These are phyloP conservation scores for Pycnonotus jocosus DNA, from an alignment of 2,113 vertebrate species.

Conservation along the genomic window DNA sequence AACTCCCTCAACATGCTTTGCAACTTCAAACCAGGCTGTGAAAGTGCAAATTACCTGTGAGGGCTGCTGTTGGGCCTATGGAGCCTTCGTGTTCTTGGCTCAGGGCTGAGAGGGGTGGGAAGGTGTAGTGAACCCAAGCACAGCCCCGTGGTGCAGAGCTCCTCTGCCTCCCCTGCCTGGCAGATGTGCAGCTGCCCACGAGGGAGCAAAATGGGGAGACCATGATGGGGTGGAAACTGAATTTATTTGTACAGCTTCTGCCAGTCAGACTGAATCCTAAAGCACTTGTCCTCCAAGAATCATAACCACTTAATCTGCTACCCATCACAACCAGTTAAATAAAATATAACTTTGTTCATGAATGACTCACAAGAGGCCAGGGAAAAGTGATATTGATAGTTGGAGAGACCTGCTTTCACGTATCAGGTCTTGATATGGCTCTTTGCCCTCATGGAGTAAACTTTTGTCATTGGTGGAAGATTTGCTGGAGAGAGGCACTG, in stretches of 20 bases:
- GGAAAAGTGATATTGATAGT: not conserved
- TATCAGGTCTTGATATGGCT: not conserved
- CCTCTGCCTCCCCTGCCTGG: not conserved
- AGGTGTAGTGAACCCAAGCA: not conserved
- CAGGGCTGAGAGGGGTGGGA: not conserved
- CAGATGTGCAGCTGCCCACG: not conserved
- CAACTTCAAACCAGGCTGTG: not conserved
- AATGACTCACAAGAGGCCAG: not conserved
- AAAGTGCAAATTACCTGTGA: not conserved
- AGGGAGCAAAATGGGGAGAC: not conserved
- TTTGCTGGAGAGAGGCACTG: not conserved
- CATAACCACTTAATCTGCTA: not conserved
- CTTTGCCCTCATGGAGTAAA: not conserved
- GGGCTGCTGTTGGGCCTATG: not conserved
- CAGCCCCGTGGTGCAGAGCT: not conserved
- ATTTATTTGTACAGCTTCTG: not conserved
- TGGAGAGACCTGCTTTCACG: not conserved
- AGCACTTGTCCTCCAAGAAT: not conserved
- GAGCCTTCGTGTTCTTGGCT: not conserved
- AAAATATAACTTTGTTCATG: not conserved
- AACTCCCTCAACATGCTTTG: not conserved
- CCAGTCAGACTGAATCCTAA: not conserved
- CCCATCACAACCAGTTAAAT: not conserved
- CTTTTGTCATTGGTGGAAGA: not conserved
- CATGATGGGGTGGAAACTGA: not conserved